Percentiles rank a stretch among this genome's conserved stretches.
Evolutionary conservation across 2,888 invertebrate species (phyloP).

Genomic region (Dioctria rufipes): DNA sequence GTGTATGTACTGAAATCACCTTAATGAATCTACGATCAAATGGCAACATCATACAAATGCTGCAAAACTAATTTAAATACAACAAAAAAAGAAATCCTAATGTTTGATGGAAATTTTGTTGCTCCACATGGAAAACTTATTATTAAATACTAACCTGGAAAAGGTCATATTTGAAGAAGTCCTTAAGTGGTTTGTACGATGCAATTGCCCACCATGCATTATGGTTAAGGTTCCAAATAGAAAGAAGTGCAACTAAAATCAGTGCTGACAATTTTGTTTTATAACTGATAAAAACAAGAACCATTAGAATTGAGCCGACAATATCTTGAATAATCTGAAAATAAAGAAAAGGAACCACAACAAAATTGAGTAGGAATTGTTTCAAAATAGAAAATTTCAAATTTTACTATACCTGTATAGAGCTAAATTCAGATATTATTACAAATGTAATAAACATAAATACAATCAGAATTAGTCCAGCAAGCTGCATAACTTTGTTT

Average conservation of each 20-base stretch:
- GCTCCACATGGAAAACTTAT: no score
- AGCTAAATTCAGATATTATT: slow-evolving; percentile 91
- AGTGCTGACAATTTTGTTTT: slow-evolving; percentile 98
- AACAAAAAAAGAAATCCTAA: no score
- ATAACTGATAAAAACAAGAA: slow-evolving; percentile 96
- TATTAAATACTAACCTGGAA: slow-evolving; percentile 73
- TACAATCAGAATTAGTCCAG: slow-evolving; percentile 94
- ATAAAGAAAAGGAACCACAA: slow-evolving; percentile 35
- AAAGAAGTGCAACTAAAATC: slow-evolving; percentile 90
- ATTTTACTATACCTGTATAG: slow-evolving; percentile 79
- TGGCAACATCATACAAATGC: no score
- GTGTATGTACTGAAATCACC: no score
- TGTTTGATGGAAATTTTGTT: no score
- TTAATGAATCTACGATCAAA: no score
- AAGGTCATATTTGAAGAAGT: slow-evolving; percentile 99
- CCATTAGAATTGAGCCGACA: slow-evolving; percentile 98
- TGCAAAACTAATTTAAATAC: no score
- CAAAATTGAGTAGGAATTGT: slow-evolving; percentile 19
- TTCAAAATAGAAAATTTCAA: no score
- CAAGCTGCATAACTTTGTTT: slow-evolving; percentile 95
- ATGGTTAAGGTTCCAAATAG: slow-evolving; percentile 94
- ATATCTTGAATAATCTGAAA: slow-evolving; percentile 88
- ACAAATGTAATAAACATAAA: slow-evolving; percentile 97
- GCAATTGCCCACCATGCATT: slow-evolving; percentile 99
- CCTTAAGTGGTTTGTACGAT: slow-evolving; percentile 94